phyloP scores from a whole-genome alignment of 2,888 invertebrate species.

The Pyrochroa serraticornis region DNA sequence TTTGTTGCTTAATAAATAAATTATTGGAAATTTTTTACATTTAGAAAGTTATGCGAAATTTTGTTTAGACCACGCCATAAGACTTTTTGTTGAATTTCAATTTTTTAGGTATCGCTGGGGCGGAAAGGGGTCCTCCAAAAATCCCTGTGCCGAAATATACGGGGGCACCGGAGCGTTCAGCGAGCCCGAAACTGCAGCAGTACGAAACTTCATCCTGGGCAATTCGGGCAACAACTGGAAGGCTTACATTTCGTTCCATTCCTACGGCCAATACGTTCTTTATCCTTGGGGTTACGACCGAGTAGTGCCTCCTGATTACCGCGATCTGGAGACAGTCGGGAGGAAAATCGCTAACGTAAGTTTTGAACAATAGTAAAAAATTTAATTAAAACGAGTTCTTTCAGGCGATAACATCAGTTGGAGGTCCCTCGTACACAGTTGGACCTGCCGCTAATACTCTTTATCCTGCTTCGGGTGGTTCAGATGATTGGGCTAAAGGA shows the following conservation, averaged over 20 bases:
- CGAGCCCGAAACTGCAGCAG: constrained; percentile 82
- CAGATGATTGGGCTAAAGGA: constrained; percentile 93
- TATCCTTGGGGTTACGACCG: constrained; percentile 88
- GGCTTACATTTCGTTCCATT: constrained; percentile 81
- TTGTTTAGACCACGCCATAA: no score
- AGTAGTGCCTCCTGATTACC: constrained; percentile 71
- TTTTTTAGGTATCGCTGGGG: constrained; percentile 77
- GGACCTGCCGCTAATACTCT: constrained; percentile 79
- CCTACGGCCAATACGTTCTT: constrained; percentile 84
- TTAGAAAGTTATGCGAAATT: no score
- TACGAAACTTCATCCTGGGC: constrained; percentile 61
- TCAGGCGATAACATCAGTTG: constrained; percentile 65
- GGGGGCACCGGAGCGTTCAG: constrained; percentile 82
- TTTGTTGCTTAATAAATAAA: no score
- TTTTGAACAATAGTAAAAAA: no score
- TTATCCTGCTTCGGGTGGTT: constrained; percentile 82
- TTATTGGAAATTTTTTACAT: no score
- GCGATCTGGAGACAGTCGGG: constrained; percentile 73
- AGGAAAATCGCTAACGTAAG: constrained; percentile 70
- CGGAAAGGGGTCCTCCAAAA: constrained; percentile 80
- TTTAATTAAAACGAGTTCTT: constrained; percentile 42
- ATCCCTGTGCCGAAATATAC: constrained; percentile 83
- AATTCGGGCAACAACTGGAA: constrained; percentile 61
- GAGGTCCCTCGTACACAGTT: constrained; percentile 72
- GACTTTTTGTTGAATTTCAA: background rate